Conservation (phyloP, 2,113 vertebrate species). For the Oryctolagus cuniculus region DNA sequence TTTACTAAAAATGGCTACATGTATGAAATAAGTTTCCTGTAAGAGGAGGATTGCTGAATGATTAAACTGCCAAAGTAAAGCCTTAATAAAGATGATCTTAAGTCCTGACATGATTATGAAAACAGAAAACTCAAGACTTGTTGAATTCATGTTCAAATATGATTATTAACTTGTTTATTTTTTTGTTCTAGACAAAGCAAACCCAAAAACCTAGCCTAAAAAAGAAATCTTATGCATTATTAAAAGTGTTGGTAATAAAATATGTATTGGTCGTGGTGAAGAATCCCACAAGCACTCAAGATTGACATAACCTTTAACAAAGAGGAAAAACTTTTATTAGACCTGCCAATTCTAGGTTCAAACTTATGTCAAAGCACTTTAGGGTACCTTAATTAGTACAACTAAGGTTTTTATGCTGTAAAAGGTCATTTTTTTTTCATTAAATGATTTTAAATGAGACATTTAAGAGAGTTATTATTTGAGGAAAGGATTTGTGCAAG, state of each 20-base stretch:
- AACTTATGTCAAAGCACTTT: constrained; percentile 72
- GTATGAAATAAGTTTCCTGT: constrained; percentile 52
- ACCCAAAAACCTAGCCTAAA: constrained; percentile 59
- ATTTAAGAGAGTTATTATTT: constrained; percentile 46
- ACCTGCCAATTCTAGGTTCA: constrained; percentile 65
- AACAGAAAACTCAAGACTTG: constrained; percentile 31
- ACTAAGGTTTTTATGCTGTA: constrained; percentile 56
- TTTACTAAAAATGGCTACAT: constrained; percentile 38
- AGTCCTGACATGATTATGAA: constrained; percentile 28
- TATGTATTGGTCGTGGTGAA: constrained; percentile 59
- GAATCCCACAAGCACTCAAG: constrained; percentile 51
- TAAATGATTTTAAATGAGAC: constrained; percentile 55
- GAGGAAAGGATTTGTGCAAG: constrained; percentile 54
- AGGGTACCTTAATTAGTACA: constrained; percentile 66
- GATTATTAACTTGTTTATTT: constrained; percentile 53
- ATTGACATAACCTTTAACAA: constrained; percentile 74
- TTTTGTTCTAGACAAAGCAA: constrained; percentile 60
- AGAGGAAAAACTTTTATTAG: constrained; percentile 67
- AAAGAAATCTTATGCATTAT: constrained; percentile 66
- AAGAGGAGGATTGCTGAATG: constrained; percentile 9
- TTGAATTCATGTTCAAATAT: constrained; percentile 57
- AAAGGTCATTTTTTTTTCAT: constrained; percentile 64
- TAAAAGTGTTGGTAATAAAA: constrained; percentile 70
- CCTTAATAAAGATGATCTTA: constrained; percentile 59
- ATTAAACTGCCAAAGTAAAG: constrained; percentile 2